Evolutionary conservation across 2,797 vertebrate species (phyloP).

Genomic region (Myiothlypis coronata): DNA sequence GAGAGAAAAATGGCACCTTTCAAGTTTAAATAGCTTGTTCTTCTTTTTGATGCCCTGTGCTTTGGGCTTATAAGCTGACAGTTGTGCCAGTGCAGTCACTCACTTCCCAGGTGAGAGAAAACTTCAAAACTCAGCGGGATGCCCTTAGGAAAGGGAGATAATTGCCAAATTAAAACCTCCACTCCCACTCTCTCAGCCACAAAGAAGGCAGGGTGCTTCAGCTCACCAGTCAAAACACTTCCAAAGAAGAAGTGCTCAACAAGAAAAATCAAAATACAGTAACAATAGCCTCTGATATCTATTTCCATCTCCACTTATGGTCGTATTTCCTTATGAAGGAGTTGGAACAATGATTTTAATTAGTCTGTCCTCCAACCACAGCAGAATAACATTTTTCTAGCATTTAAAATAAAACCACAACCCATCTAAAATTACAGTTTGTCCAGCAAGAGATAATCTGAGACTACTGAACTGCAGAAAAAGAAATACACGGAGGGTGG

Average conservation of each 20-base stretch:
- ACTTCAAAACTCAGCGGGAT: slow-evolving; percentile 12
- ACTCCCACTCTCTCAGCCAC: not conserved
- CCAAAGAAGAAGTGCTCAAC: not conserved
- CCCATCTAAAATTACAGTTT: not conserved
- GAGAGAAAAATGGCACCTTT: not conserved
- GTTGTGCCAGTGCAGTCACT: not conserved
- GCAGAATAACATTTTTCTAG: slow-evolving; percentile 19
- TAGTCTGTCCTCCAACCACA: not conserved
- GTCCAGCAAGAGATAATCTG: not conserved
- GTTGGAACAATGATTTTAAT: not conserved
- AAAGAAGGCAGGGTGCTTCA: not conserved
- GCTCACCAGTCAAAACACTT: not conserved
- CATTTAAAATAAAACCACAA: not conserved
- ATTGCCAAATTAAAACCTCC: slow-evolving; percentile 30
- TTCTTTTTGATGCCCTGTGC: not conserved
- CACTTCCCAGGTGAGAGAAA: not conserved
- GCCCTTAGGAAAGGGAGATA: not conserved
- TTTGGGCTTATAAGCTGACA: not conserved
- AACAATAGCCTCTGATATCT: not conserved
- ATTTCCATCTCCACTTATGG: not conserved
- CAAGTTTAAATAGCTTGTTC: not conserved
- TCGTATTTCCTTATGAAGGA: not conserved
- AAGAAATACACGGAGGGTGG: not conserved
- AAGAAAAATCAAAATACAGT: not conserved
- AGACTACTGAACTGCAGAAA: not conserved